Evolutionary conservation across 2,797 vertebrate genomes (phyloP).

Genomic region (Phrynocephalus vlangalii): DNA sequence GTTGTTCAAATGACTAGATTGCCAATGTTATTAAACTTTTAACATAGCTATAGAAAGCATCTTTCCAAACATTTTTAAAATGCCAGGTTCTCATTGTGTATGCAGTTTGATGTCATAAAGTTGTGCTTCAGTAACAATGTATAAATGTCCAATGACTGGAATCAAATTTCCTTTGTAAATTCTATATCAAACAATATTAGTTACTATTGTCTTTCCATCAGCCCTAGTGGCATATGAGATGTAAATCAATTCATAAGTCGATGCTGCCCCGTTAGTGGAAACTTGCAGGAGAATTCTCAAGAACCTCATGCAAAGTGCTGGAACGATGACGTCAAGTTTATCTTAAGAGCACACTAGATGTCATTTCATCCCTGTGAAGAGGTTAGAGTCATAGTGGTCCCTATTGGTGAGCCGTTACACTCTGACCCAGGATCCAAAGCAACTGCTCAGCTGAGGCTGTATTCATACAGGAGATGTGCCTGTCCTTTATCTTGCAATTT

Average conservation of each 20-base stretch:
- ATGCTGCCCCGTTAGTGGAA: background rate
- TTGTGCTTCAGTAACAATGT: background rate
- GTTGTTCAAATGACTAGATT: conserved; percentile 42
- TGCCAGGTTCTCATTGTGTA: conserved; percentile 7
- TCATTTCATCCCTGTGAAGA: too few relatives aligned
- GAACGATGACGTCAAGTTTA: background rate
- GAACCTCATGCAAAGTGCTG: background rate
- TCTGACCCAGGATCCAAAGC: too few relatives aligned
- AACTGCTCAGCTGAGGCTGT: too few relatives aligned
- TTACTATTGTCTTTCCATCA: background rate
- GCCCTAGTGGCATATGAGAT: background rate
- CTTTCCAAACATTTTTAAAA: background rate
- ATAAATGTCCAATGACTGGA: background rate
- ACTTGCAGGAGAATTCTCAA: background rate
- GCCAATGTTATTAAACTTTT: conserved; percentile 13
- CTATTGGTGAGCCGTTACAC: too few relatives aligned
- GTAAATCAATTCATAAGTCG: background rate
- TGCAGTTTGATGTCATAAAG: background rate
- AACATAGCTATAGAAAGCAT: conserved; percentile 13
- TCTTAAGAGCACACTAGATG: background rate
- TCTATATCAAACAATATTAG: background rate
- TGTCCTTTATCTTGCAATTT: too few relatives aligned
- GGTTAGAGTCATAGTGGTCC: too few relatives aligned
- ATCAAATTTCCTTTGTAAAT: background rate
- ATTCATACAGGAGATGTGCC: too few relatives aligned